These are phyloP conservation scores for Paradisaea rubra DNA, from an alignment of 2,113 vertebrate species.

Conservation along the genomic window DNA sequence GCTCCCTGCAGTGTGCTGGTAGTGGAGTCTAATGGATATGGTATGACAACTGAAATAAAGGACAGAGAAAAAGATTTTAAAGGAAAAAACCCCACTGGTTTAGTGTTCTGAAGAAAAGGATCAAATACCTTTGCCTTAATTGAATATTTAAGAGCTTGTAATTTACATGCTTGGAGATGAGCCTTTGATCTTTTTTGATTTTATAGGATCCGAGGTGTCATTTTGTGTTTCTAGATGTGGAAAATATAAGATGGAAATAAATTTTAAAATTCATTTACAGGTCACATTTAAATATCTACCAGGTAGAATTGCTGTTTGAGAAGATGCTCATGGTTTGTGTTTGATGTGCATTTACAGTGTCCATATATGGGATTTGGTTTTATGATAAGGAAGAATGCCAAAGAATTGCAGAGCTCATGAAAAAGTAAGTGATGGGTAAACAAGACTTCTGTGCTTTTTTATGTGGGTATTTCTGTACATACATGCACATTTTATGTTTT, in stretches of 20 bases:
- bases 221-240: neutral
- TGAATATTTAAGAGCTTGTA: neutral
- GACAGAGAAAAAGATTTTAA: neutral
- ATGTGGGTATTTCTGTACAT: neutral
- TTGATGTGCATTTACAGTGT: slow-evolving; percentile 79
- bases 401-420: slow-evolving; percentile 92
- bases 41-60: neutral
- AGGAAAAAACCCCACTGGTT: neutral
- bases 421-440: slow-evolving; percentile 81
- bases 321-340: slow-evolving; percentile 53
- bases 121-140: neutral
- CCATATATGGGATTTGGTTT: slow-evolving; percentile 98
- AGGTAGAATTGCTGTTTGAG: slow-evolving; percentile 15
- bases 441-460: neutral
- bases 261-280: neutral
- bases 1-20: neutral
- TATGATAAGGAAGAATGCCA: slow-evolving; percentile 95
- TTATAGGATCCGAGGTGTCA: neutral
- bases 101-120: neutral
- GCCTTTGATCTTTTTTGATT: neutral
- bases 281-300: neutral
- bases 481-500: neutral
- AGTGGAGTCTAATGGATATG: neutral
- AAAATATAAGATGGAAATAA: neutral
- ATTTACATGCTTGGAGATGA: neutral